A percentile compares a stretch with the other conserved stretches of the same genome.
These are phyloP conservation scores for Syrphus vitripennis DNA, from an alignment of 2,888 invertebrate species.

Conservation along the genomic window DNA sequence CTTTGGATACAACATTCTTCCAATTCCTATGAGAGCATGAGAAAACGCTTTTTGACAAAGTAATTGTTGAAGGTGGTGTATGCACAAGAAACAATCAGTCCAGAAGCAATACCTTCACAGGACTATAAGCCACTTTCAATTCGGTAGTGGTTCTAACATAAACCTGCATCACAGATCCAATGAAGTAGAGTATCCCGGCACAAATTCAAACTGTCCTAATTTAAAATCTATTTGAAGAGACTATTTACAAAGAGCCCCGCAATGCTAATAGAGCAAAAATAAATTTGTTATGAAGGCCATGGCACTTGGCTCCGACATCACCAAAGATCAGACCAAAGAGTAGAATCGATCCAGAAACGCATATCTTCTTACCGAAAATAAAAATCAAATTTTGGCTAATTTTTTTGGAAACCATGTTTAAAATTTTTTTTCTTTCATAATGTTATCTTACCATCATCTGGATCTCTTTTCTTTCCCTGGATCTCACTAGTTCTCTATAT, in stretches of 20 bases:
- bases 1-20: slow-evolving; percentile 86
- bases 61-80: slow-evolving; percentile 89
- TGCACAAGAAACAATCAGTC: slow-evolving; percentile 87
- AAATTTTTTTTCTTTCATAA: too few species aligned
- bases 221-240: slow-evolving; percentile 85
- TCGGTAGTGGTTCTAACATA: slow-evolving; percentile 85
- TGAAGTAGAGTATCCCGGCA: slow-evolving; percentile 85
- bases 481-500: too few species aligned
- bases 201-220: slow-evolving; percentile 86
- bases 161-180: slow-evolving; percentile 85
- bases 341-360: slow-evolving; percentile 85
- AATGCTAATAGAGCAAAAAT: slow-evolving; percentile 83
- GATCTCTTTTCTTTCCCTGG: too few species aligned
- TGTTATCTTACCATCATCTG: too few species aligned
- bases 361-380: too few species aligned
- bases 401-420: too few species aligned
- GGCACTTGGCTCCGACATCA: slow-evolving; percentile 86
- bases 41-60: slow-evolving; percentile 87
- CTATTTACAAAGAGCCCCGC: slow-evolving; percentile 86
- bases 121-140: slow-evolving; percentile 85
- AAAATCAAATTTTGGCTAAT: too few species aligned
- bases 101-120: slow-evolving; percentile 87
- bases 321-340: slow-evolving; percentile 88
- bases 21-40: slow-evolving; percentile 87
- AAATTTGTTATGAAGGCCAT: slow-evolving; percentile 87